Percentiles rank a stretch among this genome's conserved stretches.
phyloP scores from a whole-genome alignment of 2,113 vertebrate genomes.

The Pseudorectes ferrugineus region DNA sequence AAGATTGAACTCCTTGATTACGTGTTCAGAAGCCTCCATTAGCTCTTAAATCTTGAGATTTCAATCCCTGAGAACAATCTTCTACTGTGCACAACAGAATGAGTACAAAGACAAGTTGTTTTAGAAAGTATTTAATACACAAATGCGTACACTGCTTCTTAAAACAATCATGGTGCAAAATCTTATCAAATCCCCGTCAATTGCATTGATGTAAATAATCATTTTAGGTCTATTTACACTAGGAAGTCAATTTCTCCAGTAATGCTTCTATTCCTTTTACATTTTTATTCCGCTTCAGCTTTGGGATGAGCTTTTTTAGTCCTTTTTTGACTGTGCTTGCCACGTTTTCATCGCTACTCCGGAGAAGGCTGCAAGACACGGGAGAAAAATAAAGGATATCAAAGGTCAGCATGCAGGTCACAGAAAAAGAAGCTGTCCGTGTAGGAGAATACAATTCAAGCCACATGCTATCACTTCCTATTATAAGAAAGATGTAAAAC shows the following conservation, averaged over 20 bases:
- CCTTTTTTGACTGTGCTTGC: conserved; percentile 76
- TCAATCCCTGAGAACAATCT: neutral
- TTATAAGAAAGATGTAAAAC: neutral
- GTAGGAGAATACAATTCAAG: neutral
- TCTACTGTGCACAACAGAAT: neutral
- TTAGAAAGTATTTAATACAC: conserved; percentile 31
- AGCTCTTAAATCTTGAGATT: neutral
- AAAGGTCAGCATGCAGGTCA: neutral
- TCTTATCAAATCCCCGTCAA: neutral
- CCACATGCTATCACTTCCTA: neutral
- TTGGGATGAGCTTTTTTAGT: conserved; percentile 75
- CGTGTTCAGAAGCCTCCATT: neutral
- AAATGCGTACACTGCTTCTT: neutral
- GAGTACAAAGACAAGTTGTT: neutral
- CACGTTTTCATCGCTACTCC: conserved; percentile 78
- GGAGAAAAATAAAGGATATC: neutral
- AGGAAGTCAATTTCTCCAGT: conserved; percentile 81
- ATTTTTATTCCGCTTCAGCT: conserved; percentile 72
- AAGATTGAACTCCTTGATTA: neutral
- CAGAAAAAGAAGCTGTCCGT: neutral
- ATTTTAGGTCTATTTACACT: conserved; percentile 7
- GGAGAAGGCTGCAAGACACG: conserved; percentile 80
- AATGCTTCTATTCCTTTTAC: conserved; percentile 83
- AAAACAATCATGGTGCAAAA: neutral
- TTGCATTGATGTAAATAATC: neutral